Percentiles rank a stretch among this genome's conserved stretches.
Evolutionary conservation across 2,797 vertebrate species (phyloP).

Genomic region (Tamandua tetradactyla): DNA sequence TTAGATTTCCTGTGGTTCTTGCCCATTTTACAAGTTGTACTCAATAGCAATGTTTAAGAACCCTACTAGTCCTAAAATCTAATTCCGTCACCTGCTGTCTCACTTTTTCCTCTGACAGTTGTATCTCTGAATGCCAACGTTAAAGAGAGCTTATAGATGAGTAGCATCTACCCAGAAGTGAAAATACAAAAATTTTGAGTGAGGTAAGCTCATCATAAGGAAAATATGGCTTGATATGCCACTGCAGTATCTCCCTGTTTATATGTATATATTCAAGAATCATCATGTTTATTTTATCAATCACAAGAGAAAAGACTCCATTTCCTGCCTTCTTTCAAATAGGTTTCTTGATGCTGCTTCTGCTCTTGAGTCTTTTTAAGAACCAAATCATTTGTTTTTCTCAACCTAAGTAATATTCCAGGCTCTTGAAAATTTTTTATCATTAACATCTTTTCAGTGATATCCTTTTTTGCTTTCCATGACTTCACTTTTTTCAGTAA

Average conservation of each 20-base stretch:
- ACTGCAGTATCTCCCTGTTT: not conserved
- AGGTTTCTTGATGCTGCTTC: not conserved
- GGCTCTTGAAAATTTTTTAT: not conserved
- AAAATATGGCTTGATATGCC: not conserved
- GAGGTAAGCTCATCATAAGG: not conserved
- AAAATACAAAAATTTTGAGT: not conserved
- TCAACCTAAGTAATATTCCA: slow-evolving; percentile 9
- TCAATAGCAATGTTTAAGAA: not conserved
- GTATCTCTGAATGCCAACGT: not conserved
- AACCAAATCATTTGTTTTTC: slow-evolving; percentile 17
- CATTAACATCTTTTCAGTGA: not conserved
- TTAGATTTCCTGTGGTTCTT: not conserved
- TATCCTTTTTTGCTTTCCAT: not conserved
- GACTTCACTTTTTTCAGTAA: not conserved
- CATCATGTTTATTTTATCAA: not conserved
- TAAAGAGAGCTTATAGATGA: not conserved
- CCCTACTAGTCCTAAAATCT: not conserved
- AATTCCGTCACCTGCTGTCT: not conserved
- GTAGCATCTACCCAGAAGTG: not conserved
- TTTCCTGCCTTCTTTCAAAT: not conserved
- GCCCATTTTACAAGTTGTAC: not conserved
- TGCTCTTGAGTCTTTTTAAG: not conserved
- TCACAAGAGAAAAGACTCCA: not conserved
- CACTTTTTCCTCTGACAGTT: not conserved
- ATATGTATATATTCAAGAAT: not conserved